phyloP scores from a whole-genome alignment of 1,140 invertebrate species.

The Lethocerus indicus region DNA sequence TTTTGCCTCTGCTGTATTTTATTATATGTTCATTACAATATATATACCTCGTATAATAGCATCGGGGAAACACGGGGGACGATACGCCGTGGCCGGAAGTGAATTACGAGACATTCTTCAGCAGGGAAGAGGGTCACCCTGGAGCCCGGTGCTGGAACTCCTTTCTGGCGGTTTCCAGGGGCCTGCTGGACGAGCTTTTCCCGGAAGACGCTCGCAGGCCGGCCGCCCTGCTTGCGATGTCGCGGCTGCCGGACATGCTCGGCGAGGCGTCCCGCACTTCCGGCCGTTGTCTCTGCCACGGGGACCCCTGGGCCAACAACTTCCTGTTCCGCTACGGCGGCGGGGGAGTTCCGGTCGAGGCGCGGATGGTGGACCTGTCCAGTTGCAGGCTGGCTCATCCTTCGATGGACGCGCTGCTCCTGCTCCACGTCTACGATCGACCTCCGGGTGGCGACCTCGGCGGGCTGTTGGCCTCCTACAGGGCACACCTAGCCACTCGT shows the following conservation, averaged over 20 bases:
- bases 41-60: no score
- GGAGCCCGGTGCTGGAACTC: background rate
- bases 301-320: background rate
- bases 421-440: no score
- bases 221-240: no score
- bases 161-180: background rate
- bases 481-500: background rate
- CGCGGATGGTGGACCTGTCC: background rate
- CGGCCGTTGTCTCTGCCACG: background rate
- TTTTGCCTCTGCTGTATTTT: no score
- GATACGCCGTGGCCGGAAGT: background rate
- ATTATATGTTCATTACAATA: no score
- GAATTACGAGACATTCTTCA: background rate
- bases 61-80: no score
- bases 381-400: background rate
- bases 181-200: background rate
- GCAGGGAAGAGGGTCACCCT: no score
- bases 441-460: background rate
- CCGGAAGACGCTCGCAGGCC: background rate
- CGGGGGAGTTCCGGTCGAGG: background rate
- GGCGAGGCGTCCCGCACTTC: background rate
- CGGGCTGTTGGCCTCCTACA: background rate
- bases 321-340: background rate
- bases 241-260: background rate
- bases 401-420: background rate